These are phyloP conservation scores for Daktulosphaira vitifoliae DNA, from an alignment of 1,140 invertebrate species.

Conservation along the genomic window DNA sequence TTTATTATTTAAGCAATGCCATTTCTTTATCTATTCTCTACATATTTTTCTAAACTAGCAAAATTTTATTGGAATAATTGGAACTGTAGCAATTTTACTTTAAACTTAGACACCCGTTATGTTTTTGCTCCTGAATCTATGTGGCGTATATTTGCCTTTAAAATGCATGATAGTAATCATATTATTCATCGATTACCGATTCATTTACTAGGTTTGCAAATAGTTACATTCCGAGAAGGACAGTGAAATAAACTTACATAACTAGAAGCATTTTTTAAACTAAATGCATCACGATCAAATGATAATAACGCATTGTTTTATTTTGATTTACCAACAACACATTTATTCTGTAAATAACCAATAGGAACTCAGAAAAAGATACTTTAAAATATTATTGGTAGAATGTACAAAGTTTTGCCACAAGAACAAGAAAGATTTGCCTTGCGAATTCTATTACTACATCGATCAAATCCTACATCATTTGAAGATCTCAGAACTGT, in stretches of 20 bases:
- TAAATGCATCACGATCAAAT: neutral
- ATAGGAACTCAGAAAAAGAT: neutral
- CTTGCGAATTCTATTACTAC: conserved; percentile 44
- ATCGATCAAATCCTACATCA: conserved; percentile 43
- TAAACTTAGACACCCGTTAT: conserved; percentile 43
- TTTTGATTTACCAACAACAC: neutral
- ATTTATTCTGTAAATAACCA: neutral
- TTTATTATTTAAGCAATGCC: no score
- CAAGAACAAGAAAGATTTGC: conserved; percentile 43
- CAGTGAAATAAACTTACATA: neutral
- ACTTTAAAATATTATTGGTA: conserved; percentile 33
- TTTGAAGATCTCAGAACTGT: conserved; percentile 43
- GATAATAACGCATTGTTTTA: neutral
- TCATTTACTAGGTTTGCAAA: conserved; percentile 36
- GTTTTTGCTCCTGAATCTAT: conserved; percentile 44
- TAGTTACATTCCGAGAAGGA: neutral
- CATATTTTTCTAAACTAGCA: no score
- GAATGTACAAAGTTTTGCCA: conserved; percentile 43
- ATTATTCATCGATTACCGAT: conserved; percentile 41
- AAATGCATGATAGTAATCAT: conserved; percentile 42
- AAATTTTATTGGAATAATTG: no score
- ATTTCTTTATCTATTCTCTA: no score
- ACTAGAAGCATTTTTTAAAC: neutral
- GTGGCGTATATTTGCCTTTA: conserved; percentile 43
- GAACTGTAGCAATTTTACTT: no score